phyloP scores from a whole-genome alignment of 64 coral and sea anemone species.

The Trachythela sp. region DNA sequence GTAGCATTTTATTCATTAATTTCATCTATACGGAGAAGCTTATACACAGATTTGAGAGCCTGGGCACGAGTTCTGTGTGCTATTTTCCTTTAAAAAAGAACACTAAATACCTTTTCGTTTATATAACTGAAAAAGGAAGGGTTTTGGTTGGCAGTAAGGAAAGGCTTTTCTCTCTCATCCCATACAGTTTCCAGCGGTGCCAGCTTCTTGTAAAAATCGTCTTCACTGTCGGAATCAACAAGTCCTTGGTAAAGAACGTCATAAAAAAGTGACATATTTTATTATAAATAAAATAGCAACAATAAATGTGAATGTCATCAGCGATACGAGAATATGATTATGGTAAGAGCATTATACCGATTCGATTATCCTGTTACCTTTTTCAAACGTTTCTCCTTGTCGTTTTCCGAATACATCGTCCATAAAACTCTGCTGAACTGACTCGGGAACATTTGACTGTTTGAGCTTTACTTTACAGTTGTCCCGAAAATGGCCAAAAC shows the following conservation, averaged over 20 bases:
- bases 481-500: too few relatives aligned
- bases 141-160: neutral
- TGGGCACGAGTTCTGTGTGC: too few relatives aligned
- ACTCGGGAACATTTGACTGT: neutral
- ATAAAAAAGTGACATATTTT: too few relatives aligned
- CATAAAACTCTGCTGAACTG: neutral
- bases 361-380: neutral
- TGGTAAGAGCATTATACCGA: too few relatives aligned
- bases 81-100: too few relatives aligned
- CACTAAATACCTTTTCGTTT: neutral
- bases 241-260: constrained; percentile 21
- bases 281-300: too few relatives aligned
- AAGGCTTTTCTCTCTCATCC: neutral
- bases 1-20: neutral
- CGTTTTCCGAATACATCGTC: constrained; percentile 24
- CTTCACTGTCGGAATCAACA: constrained; percentile 22
- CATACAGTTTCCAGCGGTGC: neutral
- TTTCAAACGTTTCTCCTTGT: neutral
- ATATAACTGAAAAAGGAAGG: neutral
- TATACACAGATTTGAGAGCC: too few relatives aligned
- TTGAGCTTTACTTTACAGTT: too few relatives aligned
- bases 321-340: too few relatives aligned
- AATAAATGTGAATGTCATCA: too few relatives aligned
- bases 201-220: neutral
- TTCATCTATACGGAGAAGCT: too few relatives aligned